Percentiles rank a stretch among this genome's conserved stretches.
Evolutionary conservation across 2,797 vertebrate species (phyloP).

Genomic region (Malurus splendens): DNA sequence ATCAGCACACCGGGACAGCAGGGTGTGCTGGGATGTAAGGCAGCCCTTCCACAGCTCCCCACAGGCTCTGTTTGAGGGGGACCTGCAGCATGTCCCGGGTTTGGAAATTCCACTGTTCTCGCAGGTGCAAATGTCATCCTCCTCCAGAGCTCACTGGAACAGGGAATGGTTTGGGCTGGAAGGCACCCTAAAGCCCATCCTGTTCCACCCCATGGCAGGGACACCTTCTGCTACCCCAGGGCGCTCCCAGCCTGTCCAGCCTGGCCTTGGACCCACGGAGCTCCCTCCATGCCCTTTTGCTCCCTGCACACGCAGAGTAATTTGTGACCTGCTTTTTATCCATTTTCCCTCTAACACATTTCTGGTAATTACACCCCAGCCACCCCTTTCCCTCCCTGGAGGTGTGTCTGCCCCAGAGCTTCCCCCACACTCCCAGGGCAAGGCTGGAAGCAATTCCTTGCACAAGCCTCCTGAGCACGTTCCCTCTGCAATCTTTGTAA

Average conservation of each 20-base stretch:
- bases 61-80: not conserved
- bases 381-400: not conserved
- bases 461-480: not conserved
- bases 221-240: rapidly evolving
- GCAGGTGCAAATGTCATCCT: rapidly evolving
- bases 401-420: not conserved
- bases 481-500: not conserved
- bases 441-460: not conserved
- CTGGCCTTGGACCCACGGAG: not conserved
- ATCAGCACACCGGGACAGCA: rapidly evolving
- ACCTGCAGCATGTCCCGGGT: rapidly evolving
- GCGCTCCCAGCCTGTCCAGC: not conserved
- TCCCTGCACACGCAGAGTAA: not conserved
- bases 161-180: not conserved
- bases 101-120: rapidly evolving
- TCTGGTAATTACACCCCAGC: not conserved
- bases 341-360: not conserved
- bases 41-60: not conserved
- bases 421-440: not conserved
- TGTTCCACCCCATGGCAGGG: not conserved
- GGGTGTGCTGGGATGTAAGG: rapidly evolving
- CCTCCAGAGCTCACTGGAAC: not conserved
- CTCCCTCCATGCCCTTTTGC: not conserved
- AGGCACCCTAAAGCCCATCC: not conserved
- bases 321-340: not conserved